These are phyloP conservation scores for Rhopalosiphum maidis DNA, from an alignment of 1,140 invertebrate species.

Conservation along the genomic window DNA sequence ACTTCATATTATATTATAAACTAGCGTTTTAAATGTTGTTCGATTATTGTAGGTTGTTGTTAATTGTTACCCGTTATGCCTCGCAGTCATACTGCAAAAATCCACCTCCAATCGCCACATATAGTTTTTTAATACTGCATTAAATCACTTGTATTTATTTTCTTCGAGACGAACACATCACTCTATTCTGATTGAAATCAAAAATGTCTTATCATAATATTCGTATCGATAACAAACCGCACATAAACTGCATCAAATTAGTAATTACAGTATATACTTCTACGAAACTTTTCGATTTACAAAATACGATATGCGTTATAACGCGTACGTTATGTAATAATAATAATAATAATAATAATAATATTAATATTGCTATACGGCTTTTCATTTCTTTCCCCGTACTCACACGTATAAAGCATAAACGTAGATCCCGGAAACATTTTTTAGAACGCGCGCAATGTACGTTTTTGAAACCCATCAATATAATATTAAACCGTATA, in stretches of 20 bases:
- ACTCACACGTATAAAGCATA: neutral
- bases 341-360: no score
- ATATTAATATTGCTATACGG: no score
- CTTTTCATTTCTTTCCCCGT: neutral
- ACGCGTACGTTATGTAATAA: neutral
- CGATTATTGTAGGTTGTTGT: neutral
- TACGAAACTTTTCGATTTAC: neutral
- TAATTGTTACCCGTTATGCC: neutral
- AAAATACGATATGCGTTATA: neutral
- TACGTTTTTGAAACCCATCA: neutral
- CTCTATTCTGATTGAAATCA: neutral
- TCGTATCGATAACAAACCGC: neutral
- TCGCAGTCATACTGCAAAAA: neutral
- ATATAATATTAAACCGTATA: neutral
- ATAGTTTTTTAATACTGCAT: neutral
- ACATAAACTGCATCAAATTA: neutral
- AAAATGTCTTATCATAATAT: neutral
- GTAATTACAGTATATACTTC: neutral
- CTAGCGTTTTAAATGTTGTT: neutral
- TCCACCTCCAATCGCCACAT: neutral
- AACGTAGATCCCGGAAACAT: neutral
- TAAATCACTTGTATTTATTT: neutral
- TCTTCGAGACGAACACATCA: neutral
- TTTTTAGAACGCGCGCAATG: neutral
- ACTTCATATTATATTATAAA: neutral